Evolutionary conservation across 2,888 invertebrate genomes (phyloP), one percentile per base, ranked within the genome.

Genomic region (Dascillus cervinus): DNA sequence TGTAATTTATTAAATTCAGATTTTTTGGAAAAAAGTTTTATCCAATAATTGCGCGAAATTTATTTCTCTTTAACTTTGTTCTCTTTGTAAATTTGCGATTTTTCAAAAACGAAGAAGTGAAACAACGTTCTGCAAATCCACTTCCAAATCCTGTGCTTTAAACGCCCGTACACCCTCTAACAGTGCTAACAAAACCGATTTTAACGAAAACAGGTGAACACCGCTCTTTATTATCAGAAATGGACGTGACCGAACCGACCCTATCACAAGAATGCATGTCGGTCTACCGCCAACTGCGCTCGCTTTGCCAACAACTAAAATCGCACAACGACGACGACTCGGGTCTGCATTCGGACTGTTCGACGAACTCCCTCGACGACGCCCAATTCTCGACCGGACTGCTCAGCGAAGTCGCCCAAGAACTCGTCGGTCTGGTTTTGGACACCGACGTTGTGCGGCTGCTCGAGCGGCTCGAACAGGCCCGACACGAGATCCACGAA

Each of bases 181-280:
- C n/a, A n/a, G n/a, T n/a, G n/a, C n/a, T n/a, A n/a, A n/a, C n/a
- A n/a, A n/a, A n/a, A n/a, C n/a, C n/a, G n/a, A n/a, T 37, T 3
- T 29, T 12, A 15, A 22, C 23, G 25, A 33, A 30, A 28, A 37
- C 23, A 32, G 43, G 44, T 36, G 66, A 73, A 4, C 71, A 74
- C 41, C 64, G 85, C 40, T 90, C 91, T 11, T 72, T 94, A 36
- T 85, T 88, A 57, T 88, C 86, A 44, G 92, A 94, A 72, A 86
- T 94, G 80, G 90, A 91, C 61, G 76, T 83, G 28, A 79, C 78
- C 47, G 83, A 83, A 37, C 64, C 64, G 3, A 64, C 63, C 3
- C 45, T 65, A 22, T 61, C 75, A 46, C 69, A 70, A 25, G 81
- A 82, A 49, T 79, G 79, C 22, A 72, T 79, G 35, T 75, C 79